Conservation (phyloP, 2,888 invertebrate genomes). For the Aethes cnicana region DNA sequence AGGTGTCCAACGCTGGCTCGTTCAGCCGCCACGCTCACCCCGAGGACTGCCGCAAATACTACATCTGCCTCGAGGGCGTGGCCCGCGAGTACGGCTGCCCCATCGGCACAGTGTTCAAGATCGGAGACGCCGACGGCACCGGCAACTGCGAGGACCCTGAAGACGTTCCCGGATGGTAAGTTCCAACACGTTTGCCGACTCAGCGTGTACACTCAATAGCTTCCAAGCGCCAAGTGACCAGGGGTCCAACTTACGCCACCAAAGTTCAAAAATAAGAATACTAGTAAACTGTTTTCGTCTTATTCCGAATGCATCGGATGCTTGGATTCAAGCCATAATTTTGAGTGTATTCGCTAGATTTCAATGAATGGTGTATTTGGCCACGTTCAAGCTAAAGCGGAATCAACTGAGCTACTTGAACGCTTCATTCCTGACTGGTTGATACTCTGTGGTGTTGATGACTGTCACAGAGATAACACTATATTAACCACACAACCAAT, state of each 20-base stretch:
- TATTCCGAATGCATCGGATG: too few relatives aligned
- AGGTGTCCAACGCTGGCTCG: conserved; percentile 91
- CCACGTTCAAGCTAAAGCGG: conserved; percentile 59
- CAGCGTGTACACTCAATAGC: conserved; percentile 16
- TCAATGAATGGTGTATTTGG: background rate
- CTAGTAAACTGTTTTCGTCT: too few relatives aligned
- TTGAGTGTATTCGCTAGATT: conserved; percentile 15
- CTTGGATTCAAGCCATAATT: too few relatives aligned
- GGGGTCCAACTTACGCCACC: background rate
- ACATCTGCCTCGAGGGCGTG: conserved; percentile 94
- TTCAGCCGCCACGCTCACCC: conserved; percentile 98
- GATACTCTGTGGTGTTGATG: conserved; percentile 59
- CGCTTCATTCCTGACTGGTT: conserved; percentile 54
- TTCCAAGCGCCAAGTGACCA: background rate
- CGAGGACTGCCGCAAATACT: conserved; percentile 96
- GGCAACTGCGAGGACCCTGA: conserved; percentile 97
- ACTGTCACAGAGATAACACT: conserved; percentile 57
- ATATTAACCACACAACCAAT: conserved; percentile 54
- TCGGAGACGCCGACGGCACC: conserved; percentile 93
- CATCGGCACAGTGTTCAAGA: conserved; percentile 97
- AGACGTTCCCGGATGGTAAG: conserved; percentile 97
- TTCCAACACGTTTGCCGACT: conserved; percentile 38
- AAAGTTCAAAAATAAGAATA: too few relatives aligned
- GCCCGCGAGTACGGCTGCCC: conserved; percentile 97
- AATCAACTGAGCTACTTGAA: conserved; percentile 60